Conservation (phyloP, 1,140 invertebrate species). For the Drusus annulatus region DNA sequence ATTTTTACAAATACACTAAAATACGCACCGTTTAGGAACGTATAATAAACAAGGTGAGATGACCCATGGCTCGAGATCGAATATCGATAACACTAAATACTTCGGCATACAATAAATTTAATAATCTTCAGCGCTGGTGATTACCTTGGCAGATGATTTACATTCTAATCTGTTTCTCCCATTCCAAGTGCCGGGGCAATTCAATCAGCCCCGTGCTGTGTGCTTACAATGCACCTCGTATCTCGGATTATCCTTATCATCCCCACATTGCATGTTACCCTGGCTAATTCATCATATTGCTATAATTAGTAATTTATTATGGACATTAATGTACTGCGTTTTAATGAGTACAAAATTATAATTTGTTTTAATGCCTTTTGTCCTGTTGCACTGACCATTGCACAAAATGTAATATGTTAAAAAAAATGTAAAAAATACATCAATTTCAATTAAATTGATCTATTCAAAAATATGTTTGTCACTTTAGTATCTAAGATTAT, state of each 20-base stretch:
- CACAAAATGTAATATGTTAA: too few species aligned
- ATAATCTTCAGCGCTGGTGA: slow-evolving; percentile 48
- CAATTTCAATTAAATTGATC: too few species aligned
- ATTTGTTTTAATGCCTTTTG: too few species aligned
- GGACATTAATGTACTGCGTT: too few species aligned
- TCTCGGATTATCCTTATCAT: slow-evolving; percentile 38
- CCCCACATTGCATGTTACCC: slow-evolving; percentile 11
- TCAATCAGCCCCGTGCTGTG: slow-evolving; percentile 37
- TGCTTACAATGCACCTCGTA: slow-evolving; percentile 41
- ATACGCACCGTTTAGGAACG: not conserved
- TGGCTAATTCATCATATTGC: slow-evolving; percentile 10
- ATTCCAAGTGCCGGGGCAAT: slow-evolving; percentile 44
- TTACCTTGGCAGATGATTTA: slow-evolving; percentile 47
- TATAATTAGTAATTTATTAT: not conserved
- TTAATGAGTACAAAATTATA: too few species aligned
- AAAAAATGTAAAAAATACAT: too few species aligned
- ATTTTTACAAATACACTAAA: too few species aligned
- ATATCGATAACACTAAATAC: slow-evolving; percentile 45
- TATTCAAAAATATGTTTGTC: too few species aligned
- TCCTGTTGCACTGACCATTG: too few species aligned
- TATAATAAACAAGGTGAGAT: not conserved
- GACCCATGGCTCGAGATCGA: not conserved
- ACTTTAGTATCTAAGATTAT: too few species aligned
- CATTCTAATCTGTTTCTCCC: slow-evolving; percentile 50
- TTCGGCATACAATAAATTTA: slow-evolving; percentile 32